Base-by-base conservation (phyloP, 2,888 invertebrate species). In the Nomada fabriciana region DNA sequence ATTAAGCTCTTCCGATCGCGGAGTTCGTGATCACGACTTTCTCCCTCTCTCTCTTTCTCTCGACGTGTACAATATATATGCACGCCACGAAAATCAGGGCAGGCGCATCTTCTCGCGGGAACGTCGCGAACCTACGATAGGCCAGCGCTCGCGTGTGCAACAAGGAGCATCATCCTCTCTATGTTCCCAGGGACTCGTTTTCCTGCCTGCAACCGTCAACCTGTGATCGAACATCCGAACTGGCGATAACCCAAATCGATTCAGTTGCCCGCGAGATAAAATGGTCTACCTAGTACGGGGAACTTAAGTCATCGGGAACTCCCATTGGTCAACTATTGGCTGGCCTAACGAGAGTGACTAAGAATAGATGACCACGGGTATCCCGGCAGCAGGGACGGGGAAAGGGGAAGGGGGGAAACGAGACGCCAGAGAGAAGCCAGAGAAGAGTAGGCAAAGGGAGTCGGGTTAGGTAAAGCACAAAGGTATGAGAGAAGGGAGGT, bases 271-370 rank as follows among this genome's bases (percentile, higher is more conserved):
- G 11, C 11, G 2, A 18, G 18, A 23, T 55, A 23, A n/a, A 53
- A n/a, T 5, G 1, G 11, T 42, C 42, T 36, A 13, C 61, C n/a
- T 20, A 3, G 3, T 4, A 18, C 15, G 36, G 18, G 10, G 15
- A 60, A 36, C 55, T 55, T n/a, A 29, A 73, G 9, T 18, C 61
- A 25, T 36, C 43, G 73, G 75, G 57, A 79, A 76, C 74, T 85
- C 52, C 65, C 29, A 55, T 63, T 55, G 80, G 67, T 76, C 71
- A 76, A 42, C 59, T 47, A 67, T 43, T 36, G 75, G 79, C 74
- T 75, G 52, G 87, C 88, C 89, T 92, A 93, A 92, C 91, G 90
- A 92, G 91, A 86, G 89, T 90, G 91, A 90, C 92, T 90, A 91
- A 90, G 89, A 86, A 86, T 86, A 86, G 86, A 86, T 83, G 84